phyloP scores from a whole-genome alignment of 53 echinoderm and acorn worm genomes.

The Patiria pectinifera region DNA sequence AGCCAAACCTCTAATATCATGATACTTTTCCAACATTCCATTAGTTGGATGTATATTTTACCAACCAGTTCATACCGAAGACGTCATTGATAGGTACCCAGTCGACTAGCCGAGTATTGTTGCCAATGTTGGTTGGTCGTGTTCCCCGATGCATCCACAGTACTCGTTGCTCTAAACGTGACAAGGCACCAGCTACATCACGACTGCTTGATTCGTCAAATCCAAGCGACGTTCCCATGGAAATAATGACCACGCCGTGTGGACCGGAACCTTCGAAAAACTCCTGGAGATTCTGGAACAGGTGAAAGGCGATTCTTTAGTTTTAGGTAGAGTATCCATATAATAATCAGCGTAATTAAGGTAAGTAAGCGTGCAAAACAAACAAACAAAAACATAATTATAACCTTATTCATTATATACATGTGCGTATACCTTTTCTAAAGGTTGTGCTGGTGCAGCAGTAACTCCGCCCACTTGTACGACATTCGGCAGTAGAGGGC shows the following conservation, averaged over 20 bases:
- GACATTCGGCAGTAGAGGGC: constrained; percentile 47
- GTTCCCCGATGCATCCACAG: constrained; percentile 2
- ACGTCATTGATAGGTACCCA: constrained; percentile 26
- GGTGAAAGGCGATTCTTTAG: no score
- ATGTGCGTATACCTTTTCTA: constrained; percentile 22
- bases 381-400: no score
- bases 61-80: neutral
- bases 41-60: neutral
- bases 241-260: constrained; percentile 37
- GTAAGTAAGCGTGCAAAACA: no score
- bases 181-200: constrained; percentile 11
- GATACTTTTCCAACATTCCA: neutral
- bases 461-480: constrained; percentile 52
- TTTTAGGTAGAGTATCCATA: no score
- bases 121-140: constrained; percentile 29
- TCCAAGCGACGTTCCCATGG: constrained; percentile 10
- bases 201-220: constrained; percentile 3
- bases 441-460: constrained; percentile 29
- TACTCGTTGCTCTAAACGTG: constrained; percentile 26
- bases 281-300: neutral
- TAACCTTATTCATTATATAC: no score
- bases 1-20: no score
- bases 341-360: no score
- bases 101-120: constrained; percentile 14
- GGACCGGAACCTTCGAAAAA: constrained; percentile 42